These are phyloP conservation scores for Novumbra hubbsi DNA, from an alignment of 2,797 vertebrate genomes.

Conservation along the genomic window DNA sequence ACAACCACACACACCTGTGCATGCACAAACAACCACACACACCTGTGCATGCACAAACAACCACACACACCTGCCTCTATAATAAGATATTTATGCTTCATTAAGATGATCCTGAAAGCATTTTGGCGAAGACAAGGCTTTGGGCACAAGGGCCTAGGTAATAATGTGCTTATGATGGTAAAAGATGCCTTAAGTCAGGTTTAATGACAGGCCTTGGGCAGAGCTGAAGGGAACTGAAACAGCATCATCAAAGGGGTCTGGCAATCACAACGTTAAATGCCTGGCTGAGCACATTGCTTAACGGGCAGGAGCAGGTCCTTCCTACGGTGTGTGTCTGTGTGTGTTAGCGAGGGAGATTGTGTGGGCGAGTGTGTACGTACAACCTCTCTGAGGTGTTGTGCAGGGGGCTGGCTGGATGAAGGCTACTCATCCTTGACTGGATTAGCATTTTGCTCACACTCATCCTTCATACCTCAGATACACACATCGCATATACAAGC, in stretches of 20 bases:
- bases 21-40: slow-evolving; percentile 30
- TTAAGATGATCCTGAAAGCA: slow-evolving; percentile 53
- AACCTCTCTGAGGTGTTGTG: slow-evolving; percentile 13
- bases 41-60: too few species aligned
- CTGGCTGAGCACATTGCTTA: slow-evolving; percentile 24
- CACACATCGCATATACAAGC: neutral
- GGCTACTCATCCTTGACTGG: slow-evolving; percentile 24
- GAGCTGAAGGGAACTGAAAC: slow-evolving; percentile 28
- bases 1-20: slow-evolving; percentile 27
- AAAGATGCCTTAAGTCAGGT: slow-evolving; percentile 40
- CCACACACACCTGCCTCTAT: slow-evolving; percentile 27
- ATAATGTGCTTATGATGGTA: slow-evolving; percentile 53
- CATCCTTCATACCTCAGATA: neutral
- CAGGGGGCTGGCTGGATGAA: slow-evolving; percentile 17
- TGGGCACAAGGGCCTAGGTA: slow-evolving; percentile 30
- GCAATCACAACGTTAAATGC: slow-evolving; percentile 22
- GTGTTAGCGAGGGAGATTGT: slow-evolving; percentile 15
- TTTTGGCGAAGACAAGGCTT: slow-evolving; percentile 32
- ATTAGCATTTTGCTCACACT: slow-evolving; percentile 3
- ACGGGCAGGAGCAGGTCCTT: slow-evolving; percentile 14
- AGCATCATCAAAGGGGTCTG: slow-evolving; percentile 23
- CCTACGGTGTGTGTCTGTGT: neutral
- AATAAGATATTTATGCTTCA: slow-evolving; percentile 52
- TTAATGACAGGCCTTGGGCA: slow-evolving; percentile 33
- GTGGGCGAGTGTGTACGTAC: slow-evolving; percentile 10